Evolutionary conservation across 2,113 vertebrate species (phyloP).

Genomic region (Ctenomys sociabilis): DNA sequence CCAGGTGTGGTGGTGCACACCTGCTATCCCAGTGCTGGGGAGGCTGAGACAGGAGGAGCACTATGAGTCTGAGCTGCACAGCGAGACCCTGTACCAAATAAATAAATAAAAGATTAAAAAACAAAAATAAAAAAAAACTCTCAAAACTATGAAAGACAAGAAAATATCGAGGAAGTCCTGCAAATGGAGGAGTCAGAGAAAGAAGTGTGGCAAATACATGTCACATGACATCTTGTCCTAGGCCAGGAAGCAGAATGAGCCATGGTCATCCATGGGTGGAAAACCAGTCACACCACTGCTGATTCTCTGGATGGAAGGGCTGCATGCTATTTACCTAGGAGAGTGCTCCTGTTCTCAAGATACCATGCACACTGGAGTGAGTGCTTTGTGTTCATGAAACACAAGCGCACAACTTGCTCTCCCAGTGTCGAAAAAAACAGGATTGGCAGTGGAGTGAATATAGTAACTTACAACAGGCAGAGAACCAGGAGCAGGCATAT

Average conservation of each 20-base stretch:
- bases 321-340: background rate
- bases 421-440: background rate
- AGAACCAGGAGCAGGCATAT: background rate
- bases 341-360: background rate
- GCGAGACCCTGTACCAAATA: too few relatives aligned
- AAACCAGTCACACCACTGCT: background rate
- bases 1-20: too few relatives aligned
- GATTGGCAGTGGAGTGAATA: background rate
- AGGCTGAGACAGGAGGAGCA: too few relatives aligned
- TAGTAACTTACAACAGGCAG: background rate
- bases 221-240: background rate
- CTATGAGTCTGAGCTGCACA: too few relatives aligned
- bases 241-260: background rate
- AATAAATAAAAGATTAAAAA: too few relatives aligned
- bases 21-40: too few relatives aligned
- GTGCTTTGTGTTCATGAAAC: background rate
- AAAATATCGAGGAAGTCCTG: background rate
- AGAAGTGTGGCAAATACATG: background rate
- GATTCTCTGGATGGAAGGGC: background rate
- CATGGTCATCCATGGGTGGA: too few relatives aligned
- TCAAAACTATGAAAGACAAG: slow-evolving; percentile 8
- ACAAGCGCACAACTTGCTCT: background rate
- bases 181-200: background rate
- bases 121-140: background rate
- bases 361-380: background rate